These are phyloP conservation scores for Nasonovia ribisnigri DNA, from an alignment of 2,888 invertebrate species.

Conservation along the genomic window DNA sequence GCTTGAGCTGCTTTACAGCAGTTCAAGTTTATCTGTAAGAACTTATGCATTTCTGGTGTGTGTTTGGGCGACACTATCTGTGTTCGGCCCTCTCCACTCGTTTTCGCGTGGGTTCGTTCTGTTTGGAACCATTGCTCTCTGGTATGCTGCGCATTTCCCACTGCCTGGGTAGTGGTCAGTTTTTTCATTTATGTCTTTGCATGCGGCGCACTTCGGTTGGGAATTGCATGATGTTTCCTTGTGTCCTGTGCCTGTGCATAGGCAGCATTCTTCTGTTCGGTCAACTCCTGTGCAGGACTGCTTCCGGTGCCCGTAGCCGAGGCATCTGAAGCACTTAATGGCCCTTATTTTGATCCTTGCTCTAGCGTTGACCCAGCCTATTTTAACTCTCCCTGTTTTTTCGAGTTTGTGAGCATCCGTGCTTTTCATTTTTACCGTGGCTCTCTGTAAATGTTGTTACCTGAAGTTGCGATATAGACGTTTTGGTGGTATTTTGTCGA, in stretches of 20 bases:
- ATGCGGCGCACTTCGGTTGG: background rate
- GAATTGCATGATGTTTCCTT: background rate
- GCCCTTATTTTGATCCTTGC: background rate
- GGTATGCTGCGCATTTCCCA: background rate
- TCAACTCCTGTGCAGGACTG: background rate
- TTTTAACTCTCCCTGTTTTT: background rate
- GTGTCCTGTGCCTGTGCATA: background rate
- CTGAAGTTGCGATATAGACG: background rate
- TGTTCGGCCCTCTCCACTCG: no score
- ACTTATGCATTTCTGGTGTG: no score
- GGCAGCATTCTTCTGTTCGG: background rate
- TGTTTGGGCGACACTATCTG: no score
- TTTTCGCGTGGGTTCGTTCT: background rate
- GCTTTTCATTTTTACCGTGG: background rate
- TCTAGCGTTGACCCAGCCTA: background rate
- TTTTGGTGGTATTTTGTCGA: background rate
- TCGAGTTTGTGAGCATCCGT: background rate
- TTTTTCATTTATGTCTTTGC: background rate
- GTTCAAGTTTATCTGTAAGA: background rate
- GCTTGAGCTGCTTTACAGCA: slow-evolving; percentile 17
- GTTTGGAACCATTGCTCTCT: background rate
- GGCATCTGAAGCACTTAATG: background rate
- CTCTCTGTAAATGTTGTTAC: background rate
- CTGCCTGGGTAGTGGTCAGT: background rate
- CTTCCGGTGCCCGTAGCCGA: background rate